These are phyloP conservation scores for Brachypterus glaber DNA, from an alignment of 2,888 invertebrate genomes.

Conservation along the genomic window DNA sequence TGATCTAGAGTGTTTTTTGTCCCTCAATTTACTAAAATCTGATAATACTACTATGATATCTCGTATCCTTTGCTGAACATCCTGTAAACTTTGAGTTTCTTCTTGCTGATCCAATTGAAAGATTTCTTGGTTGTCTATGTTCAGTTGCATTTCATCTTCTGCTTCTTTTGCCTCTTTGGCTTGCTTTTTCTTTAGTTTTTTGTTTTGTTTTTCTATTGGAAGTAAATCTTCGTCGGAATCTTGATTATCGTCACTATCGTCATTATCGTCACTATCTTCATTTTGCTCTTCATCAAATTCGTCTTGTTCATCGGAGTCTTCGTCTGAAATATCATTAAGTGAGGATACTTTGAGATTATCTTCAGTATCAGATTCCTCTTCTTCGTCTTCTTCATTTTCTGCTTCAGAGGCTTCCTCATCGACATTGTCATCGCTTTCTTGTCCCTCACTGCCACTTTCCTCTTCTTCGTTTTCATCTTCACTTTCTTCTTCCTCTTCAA, in stretches of 20 bases:
- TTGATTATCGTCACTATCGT: conserved; percentile 31
- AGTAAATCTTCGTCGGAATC: conserved; percentile 59
- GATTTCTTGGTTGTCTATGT: conserved; percentile 63
- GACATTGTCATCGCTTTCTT: conserved; percentile 27
- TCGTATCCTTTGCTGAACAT: conserved; percentile 81
- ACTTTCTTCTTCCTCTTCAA: conserved; percentile 26
- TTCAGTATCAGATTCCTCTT: conserved; percentile 20
- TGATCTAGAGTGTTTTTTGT: conserved; percentile 58
- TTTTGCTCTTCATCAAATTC: conserved; percentile 32
- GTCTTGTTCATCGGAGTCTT: conserved; percentile 31
- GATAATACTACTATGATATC: conserved; percentile 72
- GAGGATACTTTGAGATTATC: conserved; percentile 22
- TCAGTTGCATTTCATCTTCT: conserved; percentile 73
- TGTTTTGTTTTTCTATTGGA: conserved; percentile 79
- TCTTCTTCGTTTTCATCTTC: conserved; percentile 26
- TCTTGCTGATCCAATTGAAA: conserved; percentile 70
- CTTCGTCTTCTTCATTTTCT: conserved; percentile 21
- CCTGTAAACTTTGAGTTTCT: conserved; percentile 64
- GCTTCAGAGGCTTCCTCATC: conserved; percentile 30
- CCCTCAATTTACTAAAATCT: conserved; percentile 65
- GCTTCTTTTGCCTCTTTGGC: conserved; percentile 61
- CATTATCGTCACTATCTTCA: conserved; percentile 20
- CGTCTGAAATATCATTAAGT: conserved; percentile 33
- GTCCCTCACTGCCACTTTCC: conserved; percentile 27
- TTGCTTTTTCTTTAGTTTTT: conserved; percentile 65